Evolutionary conservation across 2,797 vertebrate genomes (phyloP).

Genomic region (Tiaroga cobitis): DNA sequence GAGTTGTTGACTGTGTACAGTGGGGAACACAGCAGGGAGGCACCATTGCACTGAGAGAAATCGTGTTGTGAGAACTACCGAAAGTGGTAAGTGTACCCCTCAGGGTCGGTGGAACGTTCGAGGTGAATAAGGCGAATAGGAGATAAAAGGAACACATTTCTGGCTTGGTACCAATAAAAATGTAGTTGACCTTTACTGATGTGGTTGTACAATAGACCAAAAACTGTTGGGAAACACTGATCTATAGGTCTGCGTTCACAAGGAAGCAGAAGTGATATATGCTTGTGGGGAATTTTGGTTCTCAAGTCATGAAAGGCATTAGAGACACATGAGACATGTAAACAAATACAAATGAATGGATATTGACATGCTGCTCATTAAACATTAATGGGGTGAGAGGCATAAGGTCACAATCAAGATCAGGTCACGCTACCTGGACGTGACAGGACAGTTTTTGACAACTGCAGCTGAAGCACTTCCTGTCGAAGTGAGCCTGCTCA

Average conservation of each 20-base stretch:
- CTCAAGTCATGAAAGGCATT: background rate
- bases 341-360: conserved; percentile 31
- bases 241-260: background rate
- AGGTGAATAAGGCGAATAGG: no score
- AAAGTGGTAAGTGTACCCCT: no score
- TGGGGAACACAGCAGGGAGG: no score
- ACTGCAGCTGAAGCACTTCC: conserved; percentile 84
- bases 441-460: conserved; percentile 74
- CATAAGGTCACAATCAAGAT: conserved; percentile 31
- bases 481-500: conserved; percentile 81
- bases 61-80: no score
- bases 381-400: conserved; percentile 7
- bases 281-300: conserved; percentile 19
- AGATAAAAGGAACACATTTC: background rate
- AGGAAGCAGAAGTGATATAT: background rate
- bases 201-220: background rate
- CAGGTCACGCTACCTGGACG: conserved; percentile 77
- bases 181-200: background rate
- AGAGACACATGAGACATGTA: background rate
- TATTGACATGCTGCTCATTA: conserved; percentile 7
- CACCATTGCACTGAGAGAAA: no score
- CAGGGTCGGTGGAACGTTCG: no score
- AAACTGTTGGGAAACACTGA: background rate
- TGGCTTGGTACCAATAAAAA: background rate
- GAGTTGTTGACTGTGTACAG: no score